Conservation (phyloP, 2,888 invertebrate genomes). For the Uropetala carovei region DNA sequence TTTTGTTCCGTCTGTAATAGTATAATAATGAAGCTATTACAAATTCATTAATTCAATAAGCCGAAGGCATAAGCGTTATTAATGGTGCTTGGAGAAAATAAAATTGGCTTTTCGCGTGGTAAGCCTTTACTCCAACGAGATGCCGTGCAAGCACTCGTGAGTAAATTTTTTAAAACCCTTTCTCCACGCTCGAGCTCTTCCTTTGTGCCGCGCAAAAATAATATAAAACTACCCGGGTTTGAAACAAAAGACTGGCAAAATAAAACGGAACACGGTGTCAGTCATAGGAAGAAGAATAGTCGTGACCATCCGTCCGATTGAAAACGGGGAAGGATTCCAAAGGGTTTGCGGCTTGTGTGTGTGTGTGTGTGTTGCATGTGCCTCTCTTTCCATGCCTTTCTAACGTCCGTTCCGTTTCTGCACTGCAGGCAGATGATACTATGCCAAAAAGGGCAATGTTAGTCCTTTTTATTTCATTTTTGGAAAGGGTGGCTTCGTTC, state of each 20-base stretch:
- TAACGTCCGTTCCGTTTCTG: not conserved
- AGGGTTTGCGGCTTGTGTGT: not conserved
- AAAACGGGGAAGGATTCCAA: not conserved
- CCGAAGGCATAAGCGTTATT: not conserved
- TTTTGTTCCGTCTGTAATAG: not conserved
- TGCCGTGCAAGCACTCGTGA: not conserved
- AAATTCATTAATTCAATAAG: not conserved
- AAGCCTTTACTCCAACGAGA: not conserved
- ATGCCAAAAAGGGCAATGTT: too few relatives aligned
- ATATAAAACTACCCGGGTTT: not conserved
- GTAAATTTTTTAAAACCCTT: not conserved
- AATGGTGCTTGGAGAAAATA: not conserved
- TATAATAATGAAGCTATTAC: not conserved
- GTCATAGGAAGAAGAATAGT: not conserved
- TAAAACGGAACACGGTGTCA: not conserved
- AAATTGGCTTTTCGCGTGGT: not conserved
- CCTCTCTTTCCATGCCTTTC: not conserved
- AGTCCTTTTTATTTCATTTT: too few relatives aligned
- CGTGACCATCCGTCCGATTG: not conserved
- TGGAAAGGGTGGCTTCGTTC: too few relatives aligned
- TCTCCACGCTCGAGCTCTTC: not conserved
- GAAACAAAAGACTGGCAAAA: not conserved
- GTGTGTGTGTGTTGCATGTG: not conserved
- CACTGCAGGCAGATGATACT: too few relatives aligned
- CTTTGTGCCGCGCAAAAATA: not conserved